These are phyloP conservation scores for Phanerotoma sp. DNA, from an alignment of 2,888 invertebrate species.

Conservation along the genomic window DNA sequence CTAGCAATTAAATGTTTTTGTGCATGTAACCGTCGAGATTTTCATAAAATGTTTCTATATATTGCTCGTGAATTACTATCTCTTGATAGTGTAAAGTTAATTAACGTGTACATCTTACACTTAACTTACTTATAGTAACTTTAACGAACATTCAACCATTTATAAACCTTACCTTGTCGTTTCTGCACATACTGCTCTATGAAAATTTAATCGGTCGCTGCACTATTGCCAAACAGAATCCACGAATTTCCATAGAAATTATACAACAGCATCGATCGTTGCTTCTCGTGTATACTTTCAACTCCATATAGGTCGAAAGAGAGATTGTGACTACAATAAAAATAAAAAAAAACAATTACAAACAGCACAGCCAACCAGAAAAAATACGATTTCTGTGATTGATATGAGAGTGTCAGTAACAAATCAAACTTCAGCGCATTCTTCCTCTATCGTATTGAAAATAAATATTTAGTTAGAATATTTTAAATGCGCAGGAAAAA, in stretches of 20 bases:
- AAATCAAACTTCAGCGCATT: conserved; percentile 15
- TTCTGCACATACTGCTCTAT: background rate
- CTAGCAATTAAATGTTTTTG: too few species aligned
- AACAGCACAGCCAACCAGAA: background rate
- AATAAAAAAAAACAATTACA: conserved; percentile 14
- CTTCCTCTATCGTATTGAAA: conserved; percentile 1
- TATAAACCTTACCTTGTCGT: conserved; percentile 2
- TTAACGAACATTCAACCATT: conserved; percentile 1
- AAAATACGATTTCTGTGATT: conserved; percentile 16
- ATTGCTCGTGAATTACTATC: too few species aligned
- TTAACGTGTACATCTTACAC: background rate
- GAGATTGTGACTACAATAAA: background rate
- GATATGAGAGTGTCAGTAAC: conserved; percentile 20
- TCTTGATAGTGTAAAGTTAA: too few species aligned
- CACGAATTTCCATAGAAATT: conserved; percentile 15
- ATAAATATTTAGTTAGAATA: conserved; percentile 11
- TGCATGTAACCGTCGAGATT: too few species aligned
- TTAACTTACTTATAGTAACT: background rate
- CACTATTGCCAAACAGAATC: background rate
- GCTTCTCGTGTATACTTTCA: background rate
- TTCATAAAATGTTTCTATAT: too few species aligned
- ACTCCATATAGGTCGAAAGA: background rate
- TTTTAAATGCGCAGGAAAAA: background rate
- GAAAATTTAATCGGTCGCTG: conserved; percentile 3
- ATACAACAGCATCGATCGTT: background rate